Evolutionary conservation across 1,140 invertebrate species (phyloP).

Genomic region (Drosophila tani): DNA sequence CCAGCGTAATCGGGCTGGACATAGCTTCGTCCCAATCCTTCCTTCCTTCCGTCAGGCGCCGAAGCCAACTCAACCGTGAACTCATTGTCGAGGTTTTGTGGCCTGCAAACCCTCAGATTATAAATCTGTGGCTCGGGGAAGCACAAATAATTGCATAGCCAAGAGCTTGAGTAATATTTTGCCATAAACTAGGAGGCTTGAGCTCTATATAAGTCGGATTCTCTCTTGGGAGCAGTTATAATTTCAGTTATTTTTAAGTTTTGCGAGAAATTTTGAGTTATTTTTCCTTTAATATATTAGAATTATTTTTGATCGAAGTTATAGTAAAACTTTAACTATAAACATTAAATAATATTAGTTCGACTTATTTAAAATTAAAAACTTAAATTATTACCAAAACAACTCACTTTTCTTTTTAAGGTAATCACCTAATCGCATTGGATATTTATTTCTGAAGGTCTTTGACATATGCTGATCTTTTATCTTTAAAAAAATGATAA

Average conservation of each 20-base stretch:
- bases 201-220: slow-evolving; percentile 3
- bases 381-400: too few relatives aligned
- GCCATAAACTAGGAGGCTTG: background rate
- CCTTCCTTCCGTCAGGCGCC: slow-evolving; percentile 26
- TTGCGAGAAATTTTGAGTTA: background rate
- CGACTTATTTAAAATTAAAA: too few relatives aligned
- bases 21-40: slow-evolving; percentile 45
- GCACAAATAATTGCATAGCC: slow-evolving; percentile 12
- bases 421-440: too few relatives aligned
- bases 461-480: too few relatives aligned
- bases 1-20: slow-evolving; percentile 43
- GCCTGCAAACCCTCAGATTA: slow-evolving; percentile 75
- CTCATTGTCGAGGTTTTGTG: slow-evolving; percentile 70
- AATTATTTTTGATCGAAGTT: too few relatives aligned
- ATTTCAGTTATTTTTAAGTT: background rate
- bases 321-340: background rate
- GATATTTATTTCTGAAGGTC: too few relatives aligned
- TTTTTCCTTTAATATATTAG: background rate
- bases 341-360: background rate
- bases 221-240: background rate
- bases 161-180: slow-evolving; percentile 4
- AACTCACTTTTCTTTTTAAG: too few relatives aligned
- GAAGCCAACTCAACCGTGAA: slow-evolving; percentile 63
- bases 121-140: slow-evolving; percentile 10
- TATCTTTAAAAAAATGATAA: too few relatives aligned